Conservation (phyloP, 2,113 vertebrate species). For the Coptodon bakossiorum region DNA sequence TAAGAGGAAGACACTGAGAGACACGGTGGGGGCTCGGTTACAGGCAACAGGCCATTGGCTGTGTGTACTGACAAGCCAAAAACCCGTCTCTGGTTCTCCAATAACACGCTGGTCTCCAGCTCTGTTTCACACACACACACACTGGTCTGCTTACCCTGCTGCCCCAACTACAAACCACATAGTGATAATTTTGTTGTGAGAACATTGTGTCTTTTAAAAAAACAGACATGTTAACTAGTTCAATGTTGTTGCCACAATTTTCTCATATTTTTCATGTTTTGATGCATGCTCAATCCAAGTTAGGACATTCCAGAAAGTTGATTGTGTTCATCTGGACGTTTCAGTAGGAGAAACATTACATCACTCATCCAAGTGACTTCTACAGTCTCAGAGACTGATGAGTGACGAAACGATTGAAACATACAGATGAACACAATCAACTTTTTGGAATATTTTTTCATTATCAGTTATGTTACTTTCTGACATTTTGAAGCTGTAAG, state of each 20-base stretch:
- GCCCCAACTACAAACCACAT: neutral
- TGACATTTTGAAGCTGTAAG: neutral
- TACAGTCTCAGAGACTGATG: neutral
- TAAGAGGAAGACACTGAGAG: slow-evolving; percentile 73
- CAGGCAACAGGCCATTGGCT: slow-evolving; percentile 68
- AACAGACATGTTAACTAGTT: neutral
- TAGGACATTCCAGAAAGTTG: neutral
- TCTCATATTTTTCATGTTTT: neutral
- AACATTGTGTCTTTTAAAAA: neutral
- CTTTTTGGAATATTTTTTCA: neutral
- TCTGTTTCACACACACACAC: slow-evolving; percentile 20
- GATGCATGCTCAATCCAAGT: neutral
- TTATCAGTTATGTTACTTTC: neutral
- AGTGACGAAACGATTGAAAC: neutral
- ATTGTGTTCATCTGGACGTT: neutral
- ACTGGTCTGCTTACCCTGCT: neutral
- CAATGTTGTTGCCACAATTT: neutral
- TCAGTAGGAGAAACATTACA: neutral
- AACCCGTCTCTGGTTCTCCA: slow-evolving; percentile 43
- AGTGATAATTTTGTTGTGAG: neutral
- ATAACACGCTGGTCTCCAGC: slow-evolving; percentile 16
- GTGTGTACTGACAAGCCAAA: slow-evolving; percentile 44
- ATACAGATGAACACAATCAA: neutral
- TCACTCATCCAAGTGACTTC: neutral
- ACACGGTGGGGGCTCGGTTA: slow-evolving; percentile 58